Conservation (phyloP, 2,113 vertebrate genomes). For the Gracilinanus agilis region DNA sequence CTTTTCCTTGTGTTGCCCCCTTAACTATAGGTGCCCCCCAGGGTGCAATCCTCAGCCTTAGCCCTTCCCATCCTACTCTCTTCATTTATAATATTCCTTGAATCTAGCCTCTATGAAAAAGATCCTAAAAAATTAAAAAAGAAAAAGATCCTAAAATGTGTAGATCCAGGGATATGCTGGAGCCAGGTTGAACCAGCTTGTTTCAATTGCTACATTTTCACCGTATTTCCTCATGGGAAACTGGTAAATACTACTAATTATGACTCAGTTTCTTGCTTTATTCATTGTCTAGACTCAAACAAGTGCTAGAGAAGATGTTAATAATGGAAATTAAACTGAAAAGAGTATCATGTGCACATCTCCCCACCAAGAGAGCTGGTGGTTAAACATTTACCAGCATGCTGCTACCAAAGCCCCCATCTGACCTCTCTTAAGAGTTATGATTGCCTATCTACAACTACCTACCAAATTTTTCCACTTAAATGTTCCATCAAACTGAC, state of each 20-base stretch:
- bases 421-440: background rate
- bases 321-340: background rate
- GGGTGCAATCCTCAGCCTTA: background rate
- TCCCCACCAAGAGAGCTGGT: background rate
- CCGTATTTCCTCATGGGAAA: background rate
- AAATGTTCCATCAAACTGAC: background rate
- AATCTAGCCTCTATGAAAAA: background rate
- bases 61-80: background rate
- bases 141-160: background rate
- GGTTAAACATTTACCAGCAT: background rate
- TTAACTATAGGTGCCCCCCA: background rate
- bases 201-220: background rate
- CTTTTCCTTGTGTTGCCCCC: background rate
- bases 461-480: background rate
- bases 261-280: background rate
- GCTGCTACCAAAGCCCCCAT: background rate
- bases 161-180: background rate
- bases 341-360: background rate
- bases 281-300: background rate
- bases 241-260: background rate
- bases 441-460: background rate
- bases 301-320: background rate
- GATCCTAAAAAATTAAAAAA: background rate
- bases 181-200: background rate
- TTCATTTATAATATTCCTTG: background rate